Percentiles rank a stretch among this genome's conserved stretches.
Conservation (phyloP, 2,888 invertebrate species). For the Deladenus siricidicola region DNA sequence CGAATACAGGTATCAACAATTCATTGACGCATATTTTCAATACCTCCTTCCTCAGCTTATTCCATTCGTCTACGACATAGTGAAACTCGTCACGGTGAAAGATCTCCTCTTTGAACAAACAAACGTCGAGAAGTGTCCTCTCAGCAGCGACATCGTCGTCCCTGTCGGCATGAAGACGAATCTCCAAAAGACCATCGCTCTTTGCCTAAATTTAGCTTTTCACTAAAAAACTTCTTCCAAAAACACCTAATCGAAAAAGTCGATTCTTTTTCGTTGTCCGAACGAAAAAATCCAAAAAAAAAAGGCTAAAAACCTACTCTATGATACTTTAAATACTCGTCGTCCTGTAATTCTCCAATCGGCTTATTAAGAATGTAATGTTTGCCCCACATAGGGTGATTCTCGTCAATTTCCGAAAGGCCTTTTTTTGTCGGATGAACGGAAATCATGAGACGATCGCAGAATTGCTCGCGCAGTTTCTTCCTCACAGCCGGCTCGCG, state of each 20-base stretch:
- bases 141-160: conserved; percentile 3
- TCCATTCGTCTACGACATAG: conserved; percentile 69
- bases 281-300: background rate
- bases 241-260: no score
- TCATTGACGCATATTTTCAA: conserved; percentile 72
- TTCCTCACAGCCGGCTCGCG: conserved; percentile 72
- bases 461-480: conserved; percentile 28
- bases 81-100: conserved; percentile 35
- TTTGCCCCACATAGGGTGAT: conserved; percentile 66
- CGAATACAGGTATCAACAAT: conserved; percentile 79
- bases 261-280: background rate
- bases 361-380: conserved; percentile 89
- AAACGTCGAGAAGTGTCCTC: conserved; percentile 11
- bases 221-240: no score
- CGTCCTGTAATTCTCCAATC: conserved; percentile 74
- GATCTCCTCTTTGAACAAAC: conserved; percentile 6
- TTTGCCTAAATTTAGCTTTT: conserved; percentile 31
- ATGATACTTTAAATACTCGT: conserved; percentile 75
- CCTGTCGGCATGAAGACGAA: conserved; percentile 24
- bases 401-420: conserved; percentile 86
- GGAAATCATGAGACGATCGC: conserved; percentile 61
- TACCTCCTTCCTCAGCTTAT: conserved; percentile 74
- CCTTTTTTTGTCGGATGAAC: conserved; percentile 81
- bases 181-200: conserved; percentile 28
- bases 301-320: conserved; percentile 35